Evolutionary conservation across 2,888 invertebrate species (phyloP).

Genomic region (Spodoptera picta): DNA sequence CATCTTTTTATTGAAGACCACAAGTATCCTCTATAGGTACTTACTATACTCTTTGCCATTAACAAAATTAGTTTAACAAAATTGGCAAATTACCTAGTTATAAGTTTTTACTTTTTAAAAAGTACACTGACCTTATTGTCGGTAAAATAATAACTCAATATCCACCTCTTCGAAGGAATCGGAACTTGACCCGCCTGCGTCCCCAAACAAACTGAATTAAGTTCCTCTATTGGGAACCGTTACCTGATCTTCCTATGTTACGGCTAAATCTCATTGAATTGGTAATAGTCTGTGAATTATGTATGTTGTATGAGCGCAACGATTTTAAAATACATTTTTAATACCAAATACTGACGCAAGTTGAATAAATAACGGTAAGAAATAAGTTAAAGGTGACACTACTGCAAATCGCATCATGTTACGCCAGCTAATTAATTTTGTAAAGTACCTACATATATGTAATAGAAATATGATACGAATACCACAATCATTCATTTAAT

Average conservation of each 20-base stretch:
- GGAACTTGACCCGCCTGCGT: slow-evolving; percentile 32
- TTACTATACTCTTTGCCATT: too few species aligned
- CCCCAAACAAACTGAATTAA: slow-evolving; percentile 60
- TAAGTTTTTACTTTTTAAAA: neutral
- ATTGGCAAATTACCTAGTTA: neutral
- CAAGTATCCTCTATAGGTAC: neutral
- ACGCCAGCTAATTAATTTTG: slow-evolving; percentile 13
- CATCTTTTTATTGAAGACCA: neutral
- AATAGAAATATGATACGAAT: slow-evolving; percentile 9
- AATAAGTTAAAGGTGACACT: slow-evolving; percentile 5
- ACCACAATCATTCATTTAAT: too few species aligned
- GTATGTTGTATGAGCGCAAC: slow-evolving; percentile 57
- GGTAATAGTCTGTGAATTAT: slow-evolving; percentile 72
- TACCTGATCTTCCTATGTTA: slow-evolving; percentile 31
- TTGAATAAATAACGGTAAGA: neutral
- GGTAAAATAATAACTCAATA: neutral
- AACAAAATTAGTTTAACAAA: neutral
- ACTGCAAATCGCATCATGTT: slow-evolving; percentile 18
- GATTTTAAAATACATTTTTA: slow-evolving; percentile 16
- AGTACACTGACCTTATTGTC: slow-evolving; percentile 22
- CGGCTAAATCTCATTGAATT: slow-evolving; percentile 56
- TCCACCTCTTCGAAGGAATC: neutral
- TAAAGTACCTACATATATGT: neutral
- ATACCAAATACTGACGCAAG: slow-evolving; percentile 1
- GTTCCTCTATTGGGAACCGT: slow-evolving; percentile 33